Percentiles rank a stretch among this genome's conserved stretches.
Evolutionary conservation across 2,888 invertebrate species (phyloP).

Genomic region (Empis livida): DNA sequence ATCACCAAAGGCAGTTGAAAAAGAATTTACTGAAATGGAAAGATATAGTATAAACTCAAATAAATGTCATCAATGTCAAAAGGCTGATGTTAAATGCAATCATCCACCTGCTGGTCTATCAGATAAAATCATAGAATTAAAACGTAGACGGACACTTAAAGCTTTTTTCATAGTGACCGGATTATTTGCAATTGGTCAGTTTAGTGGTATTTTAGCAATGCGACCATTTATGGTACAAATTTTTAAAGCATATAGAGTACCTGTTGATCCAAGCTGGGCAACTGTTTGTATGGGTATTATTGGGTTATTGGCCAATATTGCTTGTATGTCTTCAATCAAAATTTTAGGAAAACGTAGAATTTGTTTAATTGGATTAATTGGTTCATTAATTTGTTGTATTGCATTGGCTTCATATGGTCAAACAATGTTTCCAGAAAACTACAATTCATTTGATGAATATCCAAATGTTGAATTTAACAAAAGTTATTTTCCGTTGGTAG

Average conservation of each 20-base stretch:
- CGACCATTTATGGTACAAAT: constrained; percentile 44
- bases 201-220: constrained; percentile 39
- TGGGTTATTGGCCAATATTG: constrained; percentile 35
- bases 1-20: constrained; percentile 13
- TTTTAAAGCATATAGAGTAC: constrained; percentile 32
- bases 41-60: constrained; percentile 13
- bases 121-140: constrained; percentile 26
- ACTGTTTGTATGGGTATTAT: constrained; percentile 41
- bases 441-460: constrained; percentile 36
- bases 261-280: constrained; percentile 34
- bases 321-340: constrained; percentile 36
- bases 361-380: constrained; percentile 36
- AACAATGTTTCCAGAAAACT: constrained; percentile 26
- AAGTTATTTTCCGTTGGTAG: constrained; percentile 24
- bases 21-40: constrained; percentile 15
- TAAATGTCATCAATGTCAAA: constrained; percentile 12
- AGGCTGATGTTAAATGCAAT: constrained; percentile 14
- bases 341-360: constrained; percentile 39
- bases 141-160: constrained; percentile 40
- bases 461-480: constrained; percentile 1
- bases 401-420: constrained; percentile 37
- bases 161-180: constrained; percentile 41
- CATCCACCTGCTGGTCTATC: constrained; percentile 25
- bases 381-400: constrained; percentile 34
- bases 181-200: constrained; percentile 41